Evolutionary conservation across 2,888 invertebrate genomes (phyloP), one percentile per base, ranked within the genome.

Genomic region (Homarus gammarus): DNA sequence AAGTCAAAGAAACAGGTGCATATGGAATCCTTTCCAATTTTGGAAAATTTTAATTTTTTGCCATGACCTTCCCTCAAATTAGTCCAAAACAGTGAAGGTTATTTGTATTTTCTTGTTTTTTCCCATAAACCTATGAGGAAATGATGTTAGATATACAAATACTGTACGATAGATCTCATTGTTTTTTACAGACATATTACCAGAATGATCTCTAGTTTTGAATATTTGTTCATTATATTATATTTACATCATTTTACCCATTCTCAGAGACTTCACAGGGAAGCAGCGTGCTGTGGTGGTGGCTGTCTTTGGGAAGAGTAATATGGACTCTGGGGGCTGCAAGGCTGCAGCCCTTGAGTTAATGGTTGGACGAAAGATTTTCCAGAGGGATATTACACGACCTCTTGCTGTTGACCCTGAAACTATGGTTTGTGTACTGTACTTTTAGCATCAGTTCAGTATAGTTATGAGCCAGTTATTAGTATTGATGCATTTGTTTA

Each of bases 251-350:
- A n/a, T 70, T 8, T 77, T 64, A n/a, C 49, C 22, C 40, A 31
- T 22, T 61, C 31, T 27, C 73, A 90, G 90, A 56, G 85, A 91
- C 18, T 78, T 33, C 0, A 72, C 82, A 38, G 90, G 73, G n/a
- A 61, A 88, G n/a, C 87, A 91, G 40, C 68, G 88, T 1, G 82
- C 88, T 12, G 88, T 88, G 18, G 90, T 91, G n/a, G 73, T 91
- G 44, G 73, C 90, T 15, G 84, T 91, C 56, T 88, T 91, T 72
- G 90, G 90, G 22, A 72, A 84, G 33, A 91, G 90, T 70, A 51
- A 64, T 5, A 2, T 91, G 40, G 90, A 91, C 15, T 51, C 84
- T 12, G 84, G 84, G 12, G 87, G 90, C 0, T 91, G 88, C 77
- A 91, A 91, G 51, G 88, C 87, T 15, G 18, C 81, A 18, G 64